Base-by-base conservation (phyloP, 2,797 vertebrate species). In the Nyctibius grandis region DNA sequence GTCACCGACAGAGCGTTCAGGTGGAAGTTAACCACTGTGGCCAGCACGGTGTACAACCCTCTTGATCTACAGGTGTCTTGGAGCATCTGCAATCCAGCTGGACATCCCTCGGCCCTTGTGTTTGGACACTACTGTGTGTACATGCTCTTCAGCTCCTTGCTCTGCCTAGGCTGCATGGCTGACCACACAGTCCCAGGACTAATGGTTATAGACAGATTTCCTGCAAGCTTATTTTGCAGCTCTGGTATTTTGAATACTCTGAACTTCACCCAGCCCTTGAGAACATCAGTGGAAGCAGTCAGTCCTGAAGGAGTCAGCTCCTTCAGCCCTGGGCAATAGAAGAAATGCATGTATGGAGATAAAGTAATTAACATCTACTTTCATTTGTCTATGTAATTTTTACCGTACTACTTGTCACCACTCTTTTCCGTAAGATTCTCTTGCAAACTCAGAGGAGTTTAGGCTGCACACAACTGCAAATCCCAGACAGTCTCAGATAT, bases 1-100 rank as follows among this genome's bases (percentile, higher is more conserved):
- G 20, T 86, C 0, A 2, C 59, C 1, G 0, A 18, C 2, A 60
- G 31, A 38, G 33, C 3, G 3, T 26, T 61, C 54, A 54, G 34
- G 38, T 61, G 42, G 85, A 85, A 79, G 50, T 21, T 81, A 44
- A 13, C 25, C 23, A 34, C 38, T 5, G 3, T 0, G 0, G 57
- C 59, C 75, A 48, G 34, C 36, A 7, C 20, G n/a, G 40, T 8
- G 2, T 21, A 29, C 19, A 60, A 34, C 15, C 47, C 36, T 93
- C 60, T n/a, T 77, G 19, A 53, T 64, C 53, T 31, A 14, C 42
- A 36, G 12, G 45, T 0, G 1, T 59, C 51, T 28, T 44, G 47
- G 20, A 47, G 48, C 34, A 70, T 45, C 48, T 0, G 0, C 45
- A 64, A 7, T 34, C 26, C 72, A 80, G 31, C 60, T 85, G 87